These are phyloP conservation scores for Platycheirus albimanus DNA, from an alignment of 2,888 invertebrate genomes.

Conservation along the genomic window DNA sequence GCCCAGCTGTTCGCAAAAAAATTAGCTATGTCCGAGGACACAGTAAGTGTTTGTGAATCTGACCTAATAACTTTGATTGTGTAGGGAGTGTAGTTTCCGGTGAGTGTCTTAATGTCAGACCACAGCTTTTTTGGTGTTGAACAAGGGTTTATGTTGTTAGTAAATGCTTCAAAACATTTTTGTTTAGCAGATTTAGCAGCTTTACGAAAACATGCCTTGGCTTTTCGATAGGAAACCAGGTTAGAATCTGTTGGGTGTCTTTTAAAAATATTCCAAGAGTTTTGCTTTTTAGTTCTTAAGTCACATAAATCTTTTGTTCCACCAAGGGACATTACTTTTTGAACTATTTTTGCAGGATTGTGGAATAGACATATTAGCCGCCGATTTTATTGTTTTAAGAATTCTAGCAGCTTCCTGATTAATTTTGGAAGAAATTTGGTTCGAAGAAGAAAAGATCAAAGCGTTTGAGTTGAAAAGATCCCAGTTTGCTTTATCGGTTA, in stretches of 20 bases:
- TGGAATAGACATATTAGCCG: no score
- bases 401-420: neutral
- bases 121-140: slow-evolving; percentile 37
- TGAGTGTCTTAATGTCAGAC: slow-evolving; percentile 31
- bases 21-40: neutral
- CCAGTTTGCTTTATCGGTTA: neutral
- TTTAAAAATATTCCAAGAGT: neutral
- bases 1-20: neutral
- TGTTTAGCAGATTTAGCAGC: neutral
- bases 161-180: slow-evolving; percentile 37
- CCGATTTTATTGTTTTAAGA: neutral
- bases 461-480: neutral
- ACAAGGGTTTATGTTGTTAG: slow-evolving; percentile 34
- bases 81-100: slow-evolving; percentile 20
- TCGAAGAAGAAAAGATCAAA: neutral
- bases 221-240: neutral
- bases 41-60: neutral
- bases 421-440: neutral
- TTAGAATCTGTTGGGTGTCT: neutral
- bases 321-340: neutral
- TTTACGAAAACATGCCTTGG: slow-evolving; percentile 12
- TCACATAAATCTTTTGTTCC: neutral
- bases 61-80: neutral
- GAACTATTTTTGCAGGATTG: neutral
- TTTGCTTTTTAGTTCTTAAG: slow-evolving; percentile 1